Evolutionary conservation across 2,113 vertebrate genomes (phyloP), one percentile per base, ranked within the genome.

Genomic region (Heterocephalus glaber): DNA sequence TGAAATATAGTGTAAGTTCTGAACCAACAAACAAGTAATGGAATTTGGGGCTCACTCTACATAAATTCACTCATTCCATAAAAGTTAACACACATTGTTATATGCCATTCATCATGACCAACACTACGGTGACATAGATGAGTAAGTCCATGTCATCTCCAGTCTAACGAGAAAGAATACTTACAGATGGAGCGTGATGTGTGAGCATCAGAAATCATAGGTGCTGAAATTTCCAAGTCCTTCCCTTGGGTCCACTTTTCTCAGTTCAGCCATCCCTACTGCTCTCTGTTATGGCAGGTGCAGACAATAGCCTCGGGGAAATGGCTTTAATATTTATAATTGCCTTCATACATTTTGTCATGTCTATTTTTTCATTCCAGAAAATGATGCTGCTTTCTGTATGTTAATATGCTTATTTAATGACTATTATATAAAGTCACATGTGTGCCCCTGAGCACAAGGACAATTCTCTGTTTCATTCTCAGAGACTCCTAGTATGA

Each of bases 141-240:
- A 79, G 4, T 56, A 74, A 83, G 61, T 28, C 3, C 35, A 16
- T 63, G 13, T 63, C 13, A 49, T 88, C 35, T 28, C 11, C 38
- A 77, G 30, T 35, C 26, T 63, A 94, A 84, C 60, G 19, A 68
- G 38, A 72, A 20, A 83, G 47, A 70, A 56, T 30, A 81, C 28
- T 35, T 35, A 33, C 3, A 14, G 28, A 66, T 5, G 74, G 13
- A 61, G n/a, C 22, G 7, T 20, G 8, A 14, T 13, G 35, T 44
- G 63, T 82, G 72, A 94, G 52, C 86, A 41, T 95, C 52, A 76
- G 66, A 63, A 80, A 65, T 76, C 60, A 72, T 28, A 87, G 87
- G 61, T 77, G 52, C 24, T 54, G 47, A 65, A 70, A 74, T 26
- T 86, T 76, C 12, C 24, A 58, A 82, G 13, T 33, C 10, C 26